These are phyloP conservation scores for Akabosia matsudoensis DNA, from an alignment of 1,140 invertebrate genomes.

Conservation along the genomic window DNA sequence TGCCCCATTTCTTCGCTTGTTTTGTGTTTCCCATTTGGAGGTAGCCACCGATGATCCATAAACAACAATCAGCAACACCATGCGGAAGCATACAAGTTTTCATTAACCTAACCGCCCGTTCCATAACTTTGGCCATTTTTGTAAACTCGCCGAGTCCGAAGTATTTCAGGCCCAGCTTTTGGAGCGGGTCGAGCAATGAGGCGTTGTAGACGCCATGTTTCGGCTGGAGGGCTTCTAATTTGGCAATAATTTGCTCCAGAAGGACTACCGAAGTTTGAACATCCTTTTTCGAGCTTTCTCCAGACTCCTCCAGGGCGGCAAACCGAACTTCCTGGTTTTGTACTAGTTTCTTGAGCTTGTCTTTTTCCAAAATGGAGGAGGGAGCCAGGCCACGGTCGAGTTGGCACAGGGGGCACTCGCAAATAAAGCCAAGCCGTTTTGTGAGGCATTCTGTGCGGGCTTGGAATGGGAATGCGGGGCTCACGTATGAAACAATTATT, in stretches of 20 bases:
- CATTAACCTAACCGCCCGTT: not conserved
- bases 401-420: not conserved
- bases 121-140: not conserved
- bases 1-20: not conserved
- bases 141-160: not conserved
- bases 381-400: not conserved
- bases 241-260: not conserved
- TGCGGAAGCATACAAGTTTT: not conserved
- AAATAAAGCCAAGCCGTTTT: not conserved
- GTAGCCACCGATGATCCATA: conserved; percentile 1
- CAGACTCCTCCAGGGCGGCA: not conserved
- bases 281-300: not conserved
- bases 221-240: conserved; percentile 3
- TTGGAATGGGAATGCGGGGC: not conserved
- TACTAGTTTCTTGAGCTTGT: not conserved
- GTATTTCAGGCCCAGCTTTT: conserved; percentile 14
- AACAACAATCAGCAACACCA: not conserved
- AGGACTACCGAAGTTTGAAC: not conserved
- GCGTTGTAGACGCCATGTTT: conserved; percentile 13
- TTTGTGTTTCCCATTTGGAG: not conserved
- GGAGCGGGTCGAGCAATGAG: not conserved
- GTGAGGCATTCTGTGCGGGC: not conserved
- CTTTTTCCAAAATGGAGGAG: not conserved
- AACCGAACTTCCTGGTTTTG: not conserved
- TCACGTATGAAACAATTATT: not conserved